Conservation (phyloP, 2,888 invertebrate genomes). For the Ochropleura leucogaster region DNA sequence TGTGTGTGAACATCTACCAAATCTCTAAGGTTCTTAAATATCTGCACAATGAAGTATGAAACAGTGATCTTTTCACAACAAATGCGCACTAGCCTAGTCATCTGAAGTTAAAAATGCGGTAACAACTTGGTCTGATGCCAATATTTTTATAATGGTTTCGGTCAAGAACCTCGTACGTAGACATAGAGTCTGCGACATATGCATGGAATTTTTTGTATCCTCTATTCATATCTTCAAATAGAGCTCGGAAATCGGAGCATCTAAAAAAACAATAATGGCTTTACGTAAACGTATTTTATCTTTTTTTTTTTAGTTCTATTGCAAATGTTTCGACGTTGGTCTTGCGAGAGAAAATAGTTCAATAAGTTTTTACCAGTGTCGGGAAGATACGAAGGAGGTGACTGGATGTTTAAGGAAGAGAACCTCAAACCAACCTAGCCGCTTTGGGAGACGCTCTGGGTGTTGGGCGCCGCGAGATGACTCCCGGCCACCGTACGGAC, state of each 20-base stretch:
- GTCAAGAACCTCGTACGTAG: constrained; percentile 70
- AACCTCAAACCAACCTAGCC: too few relatives aligned
- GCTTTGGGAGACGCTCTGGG: too few relatives aligned
- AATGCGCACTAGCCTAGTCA: constrained; percentile 43
- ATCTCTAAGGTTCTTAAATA: too few relatives aligned
- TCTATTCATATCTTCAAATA: constrained; percentile 46
- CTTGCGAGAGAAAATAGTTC: constrained; percentile 14
- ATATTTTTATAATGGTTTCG: constrained; percentile 65
- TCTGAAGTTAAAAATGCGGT: constrained; percentile 57
- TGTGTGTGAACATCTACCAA: too few relatives aligned
- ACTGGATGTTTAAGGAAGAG: too few relatives aligned
- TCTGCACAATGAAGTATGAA: too few relatives aligned
- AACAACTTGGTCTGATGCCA: constrained; percentile 69
- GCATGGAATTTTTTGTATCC: constrained; percentile 45
- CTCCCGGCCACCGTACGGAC: too few relatives aligned
- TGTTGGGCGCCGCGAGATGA: too few relatives aligned
- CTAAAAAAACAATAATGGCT: constrained; percentile 51
- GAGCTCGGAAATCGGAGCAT: constrained; percentile 45
- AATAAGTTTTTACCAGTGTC: neutral
- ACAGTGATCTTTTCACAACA: too few relatives aligned
- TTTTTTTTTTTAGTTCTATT: constrained; percentile 9
- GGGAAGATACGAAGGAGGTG: neutral
- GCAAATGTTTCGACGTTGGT: constrained; percentile 3
- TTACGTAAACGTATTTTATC: constrained; percentile 25
- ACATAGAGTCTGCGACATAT: constrained; percentile 64